phyloP scores from a whole-genome alignment of 2,797 vertebrate species.

The Acridotheres tristis region DNA sequence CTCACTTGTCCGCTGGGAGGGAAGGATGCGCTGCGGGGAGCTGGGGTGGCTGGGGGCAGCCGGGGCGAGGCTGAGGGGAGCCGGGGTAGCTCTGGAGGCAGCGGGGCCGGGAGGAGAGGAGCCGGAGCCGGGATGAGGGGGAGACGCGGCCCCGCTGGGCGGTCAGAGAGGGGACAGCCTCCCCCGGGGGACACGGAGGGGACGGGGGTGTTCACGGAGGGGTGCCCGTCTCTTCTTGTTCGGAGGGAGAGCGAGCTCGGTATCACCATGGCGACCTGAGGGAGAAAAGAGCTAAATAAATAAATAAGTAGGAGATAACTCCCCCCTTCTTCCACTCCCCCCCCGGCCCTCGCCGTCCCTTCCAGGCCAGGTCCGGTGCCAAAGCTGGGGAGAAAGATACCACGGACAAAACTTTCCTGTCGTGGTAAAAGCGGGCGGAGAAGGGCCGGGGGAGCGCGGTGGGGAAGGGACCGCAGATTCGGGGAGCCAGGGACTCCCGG shows the following conservation, averaged over 20 bases:
- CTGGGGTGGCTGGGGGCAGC: not conserved
- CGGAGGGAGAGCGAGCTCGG: conserved; percentile 64
- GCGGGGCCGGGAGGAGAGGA: not conserved
- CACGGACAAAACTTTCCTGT: conserved; percentile 60
- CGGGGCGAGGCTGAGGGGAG: not conserved
- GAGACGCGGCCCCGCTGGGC: not conserved
- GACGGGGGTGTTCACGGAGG: conserved; percentile 54
- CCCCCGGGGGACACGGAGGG: not conserved
- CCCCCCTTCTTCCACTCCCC: not conserved
- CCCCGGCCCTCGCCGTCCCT: not conserved
- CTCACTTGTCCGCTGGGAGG: not conserved
- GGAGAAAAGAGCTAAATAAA: conserved; percentile 64
- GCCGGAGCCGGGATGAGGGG: not conserved
- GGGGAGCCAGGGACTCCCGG: not conserved
- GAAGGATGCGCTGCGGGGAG: not conserved
- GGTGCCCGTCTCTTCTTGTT: conserved; percentile 73
- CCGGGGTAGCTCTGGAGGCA: not conserved
- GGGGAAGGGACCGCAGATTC: not conserved
- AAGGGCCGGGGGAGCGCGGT: not conserved
- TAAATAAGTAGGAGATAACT: conserved; percentile 47
- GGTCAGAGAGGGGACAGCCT: not conserved
- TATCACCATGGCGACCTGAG: conserved; percentile 86
- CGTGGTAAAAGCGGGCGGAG: not conserved
- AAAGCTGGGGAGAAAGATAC: not conserved
- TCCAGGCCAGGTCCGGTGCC: not conserved